Evolutionary conservation across 2,113 vertebrate species (phyloP).

Genomic region (Eupsittula cactorum): DNA sequence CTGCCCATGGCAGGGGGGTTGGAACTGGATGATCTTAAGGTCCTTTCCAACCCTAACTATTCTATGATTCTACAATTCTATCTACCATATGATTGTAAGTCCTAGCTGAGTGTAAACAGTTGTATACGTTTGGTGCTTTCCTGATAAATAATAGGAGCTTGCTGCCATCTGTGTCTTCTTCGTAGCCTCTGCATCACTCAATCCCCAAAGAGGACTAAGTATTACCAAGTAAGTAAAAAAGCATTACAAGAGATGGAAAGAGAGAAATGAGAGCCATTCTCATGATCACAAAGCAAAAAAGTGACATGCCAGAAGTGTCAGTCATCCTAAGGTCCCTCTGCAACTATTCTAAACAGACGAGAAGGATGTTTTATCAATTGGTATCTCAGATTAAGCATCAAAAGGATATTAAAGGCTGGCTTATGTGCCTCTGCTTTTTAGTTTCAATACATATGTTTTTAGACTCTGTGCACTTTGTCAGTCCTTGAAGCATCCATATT

Average conservation of each 20-base stretch:
- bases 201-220: neutral
- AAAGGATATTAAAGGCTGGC: neutral
- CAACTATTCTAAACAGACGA: neutral
- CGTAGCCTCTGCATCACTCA: neutral
- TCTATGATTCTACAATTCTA: too few species aligned
- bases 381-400: neutral
- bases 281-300: neutral
- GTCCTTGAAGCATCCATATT: neutral
- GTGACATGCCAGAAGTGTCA: neutral
- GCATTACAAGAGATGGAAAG: neutral
- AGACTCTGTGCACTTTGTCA: neutral
- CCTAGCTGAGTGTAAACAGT: neutral
- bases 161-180: slow-evolving; percentile 25
- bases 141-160: neutral
- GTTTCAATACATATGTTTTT: neutral
- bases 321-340: neutral
- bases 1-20: too few species aligned
- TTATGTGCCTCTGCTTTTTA: neutral
- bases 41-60: too few species aligned
- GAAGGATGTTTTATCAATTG: neutral
- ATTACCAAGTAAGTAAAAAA: neutral
- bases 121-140: neutral
- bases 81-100: neutral
- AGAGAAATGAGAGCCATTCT: neutral
- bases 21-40: too few species aligned